Base-by-base conservation (phyloP, 2,797 vertebrate species). In the Propithecus deckenii region DNA sequence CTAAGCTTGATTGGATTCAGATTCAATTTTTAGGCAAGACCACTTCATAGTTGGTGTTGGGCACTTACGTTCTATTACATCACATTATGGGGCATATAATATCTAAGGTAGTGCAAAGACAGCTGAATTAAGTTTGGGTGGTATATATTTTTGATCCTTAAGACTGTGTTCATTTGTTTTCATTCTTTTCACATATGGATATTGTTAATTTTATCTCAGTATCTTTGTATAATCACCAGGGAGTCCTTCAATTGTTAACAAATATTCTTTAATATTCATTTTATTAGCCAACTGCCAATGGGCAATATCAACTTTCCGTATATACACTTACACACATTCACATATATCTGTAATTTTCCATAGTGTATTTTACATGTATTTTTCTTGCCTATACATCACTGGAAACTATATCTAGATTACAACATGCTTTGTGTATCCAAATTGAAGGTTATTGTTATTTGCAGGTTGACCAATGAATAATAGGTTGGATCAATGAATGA, bases 191-290 rank as follows among this genome's bases (percentile, higher is more conserved):
- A 67, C 11, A 43, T 32, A 32, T 25, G 5, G 17, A 41, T 75
- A 74, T 76, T 52, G 9, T 41, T 71, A 52, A 85, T 88, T 84
- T 91, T 74, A 38, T 91, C 52, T 83, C 38, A 30, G 9, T 90
- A 61, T 80, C 38, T 79, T 65, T 74, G 30, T 63, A 63, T 50
- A 84, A 43, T 75, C 59, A 50, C 11, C 7, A 85, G 18, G 32
- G 59, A 74, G 48, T 81, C 74, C 61, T 92, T 81, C n/a, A 75
- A 48, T 67, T 96, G 10, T 61, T 76, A 88, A 76, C 63, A 89
- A 79, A 79, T 74, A 86, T 61, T 75, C 71, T 76, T 84, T 81
- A 75, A 67, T 78, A 85, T 25, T 81, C 5, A 35, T 50, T 92
- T 94, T 94, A 43, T 83, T 93, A 95, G 46, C 79, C 46, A 83